These are phyloP conservation scores for Torymus texanus DNA, from an alignment of 2,888 invertebrate species.

Conservation along the genomic window DNA sequence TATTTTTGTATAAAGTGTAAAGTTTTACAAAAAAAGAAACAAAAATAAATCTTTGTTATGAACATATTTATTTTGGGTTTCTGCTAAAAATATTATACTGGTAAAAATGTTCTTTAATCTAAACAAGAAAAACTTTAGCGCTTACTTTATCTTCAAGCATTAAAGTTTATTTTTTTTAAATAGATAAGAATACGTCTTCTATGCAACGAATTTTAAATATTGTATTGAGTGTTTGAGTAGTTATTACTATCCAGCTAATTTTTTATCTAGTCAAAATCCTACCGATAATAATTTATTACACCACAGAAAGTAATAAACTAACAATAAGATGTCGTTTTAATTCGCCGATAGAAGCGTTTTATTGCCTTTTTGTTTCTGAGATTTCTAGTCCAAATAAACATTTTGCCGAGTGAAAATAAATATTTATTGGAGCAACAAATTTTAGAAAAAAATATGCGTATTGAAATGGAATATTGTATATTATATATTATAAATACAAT, in stretches of 20 bases:
- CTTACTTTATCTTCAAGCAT: not conserved
- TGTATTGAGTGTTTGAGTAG: not conserved
- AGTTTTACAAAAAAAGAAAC: not conserved
- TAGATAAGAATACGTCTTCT: not conserved
- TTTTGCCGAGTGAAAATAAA: too few relatives aligned
- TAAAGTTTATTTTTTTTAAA: slow-evolving; percentile 26
- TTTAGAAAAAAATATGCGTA: not conserved
- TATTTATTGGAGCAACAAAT: slow-evolving; percentile 5
- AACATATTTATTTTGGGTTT: slow-evolving; percentile 6
- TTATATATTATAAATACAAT: not conserved
- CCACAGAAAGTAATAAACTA: not conserved
- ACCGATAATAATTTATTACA: slow-evolving; percentile 14
- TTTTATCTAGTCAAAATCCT: slow-evolving; percentile 41
- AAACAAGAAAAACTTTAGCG: too few relatives aligned
- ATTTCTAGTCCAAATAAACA: slow-evolving; percentile 28
- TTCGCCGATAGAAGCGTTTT: slow-evolving; percentile 13
- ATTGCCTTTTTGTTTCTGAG: not conserved
- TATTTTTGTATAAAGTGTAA: slow-evolving; percentile 73
- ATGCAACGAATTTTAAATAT: slow-evolving; percentile 45
- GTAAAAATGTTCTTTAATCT: too few relatives aligned
- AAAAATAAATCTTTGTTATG: not conserved
- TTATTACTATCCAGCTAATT: slow-evolving; percentile 5
- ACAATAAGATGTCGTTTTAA: not conserved
- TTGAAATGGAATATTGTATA: not conserved
- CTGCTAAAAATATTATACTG: not conserved